phyloP scores from a whole-genome alignment of 2,888 invertebrate species.

The Prosopocoilus inquinatus region DNA sequence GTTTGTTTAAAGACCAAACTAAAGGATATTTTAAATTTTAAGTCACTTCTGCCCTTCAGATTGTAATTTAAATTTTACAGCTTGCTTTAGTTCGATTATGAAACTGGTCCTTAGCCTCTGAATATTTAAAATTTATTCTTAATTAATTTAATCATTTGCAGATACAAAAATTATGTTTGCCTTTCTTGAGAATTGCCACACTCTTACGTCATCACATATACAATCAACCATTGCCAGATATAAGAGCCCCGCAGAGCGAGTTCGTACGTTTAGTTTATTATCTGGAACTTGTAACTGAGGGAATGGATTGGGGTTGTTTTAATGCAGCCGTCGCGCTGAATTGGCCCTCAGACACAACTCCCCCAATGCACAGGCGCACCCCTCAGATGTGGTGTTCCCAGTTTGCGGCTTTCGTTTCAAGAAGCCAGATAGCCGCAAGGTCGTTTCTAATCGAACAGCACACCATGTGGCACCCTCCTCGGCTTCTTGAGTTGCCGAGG shows the following conservation, averaged over 20 bases:
- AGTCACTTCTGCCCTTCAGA: not conserved
- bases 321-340: constrained; percentile 64
- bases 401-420: constrained; percentile 56
- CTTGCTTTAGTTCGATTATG: too few relatives aligned
- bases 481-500: constrained; percentile 79
- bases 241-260: constrained; percentile 65
- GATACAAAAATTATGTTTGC: constrained; percentile 77
- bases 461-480: constrained; percentile 77
- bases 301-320: constrained; percentile 65
- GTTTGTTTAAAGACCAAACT: too few relatives aligned
- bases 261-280: constrained; percentile 76
- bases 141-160: too few relatives aligned
- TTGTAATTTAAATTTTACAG: too few relatives aligned
- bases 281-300: constrained; percentile 69
- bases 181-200: constrained; percentile 81
- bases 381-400: constrained; percentile 69
- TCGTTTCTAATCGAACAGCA: constrained; percentile 73
- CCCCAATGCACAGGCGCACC: constrained; percentile 43
- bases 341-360: constrained; percentile 55
- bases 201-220: constrained; percentile 73
- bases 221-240: constrained; percentile 71
- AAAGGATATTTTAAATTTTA: not conserved
- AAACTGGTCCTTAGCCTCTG: too few relatives aligned
- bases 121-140: too few relatives aligned
- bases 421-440: constrained; percentile 61